Conservation (phyloP, 2,888 invertebrate species). For the Congeria kusceri region DNA sequence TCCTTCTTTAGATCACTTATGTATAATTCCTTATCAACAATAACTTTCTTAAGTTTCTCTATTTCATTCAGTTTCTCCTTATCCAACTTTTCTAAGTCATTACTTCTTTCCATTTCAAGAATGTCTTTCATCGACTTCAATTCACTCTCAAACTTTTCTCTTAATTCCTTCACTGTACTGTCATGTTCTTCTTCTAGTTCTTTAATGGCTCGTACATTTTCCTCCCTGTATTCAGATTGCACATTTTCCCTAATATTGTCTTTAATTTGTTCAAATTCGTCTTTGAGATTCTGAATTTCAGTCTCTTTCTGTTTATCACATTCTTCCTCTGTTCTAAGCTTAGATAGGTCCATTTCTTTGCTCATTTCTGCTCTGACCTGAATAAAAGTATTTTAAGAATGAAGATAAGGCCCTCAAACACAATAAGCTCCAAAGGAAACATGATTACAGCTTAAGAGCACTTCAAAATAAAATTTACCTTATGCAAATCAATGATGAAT, state of each 20-base stretch:
- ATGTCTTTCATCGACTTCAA: slow-evolving; percentile 55
- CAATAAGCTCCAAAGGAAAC: no score
- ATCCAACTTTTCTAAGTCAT: slow-evolving; percentile 57
- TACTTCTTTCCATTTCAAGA: slow-evolving; percentile 54
- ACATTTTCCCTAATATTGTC: slow-evolving; percentile 13
- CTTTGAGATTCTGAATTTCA: slow-evolving; percentile 45
- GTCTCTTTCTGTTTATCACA: slow-evolving; percentile 37
- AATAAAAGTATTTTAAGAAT: background rate
- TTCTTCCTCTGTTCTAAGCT: slow-evolving; percentile 40
- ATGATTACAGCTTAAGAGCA: no score
- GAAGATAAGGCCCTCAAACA: no score
- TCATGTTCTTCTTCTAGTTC: slow-evolving; percentile 27
- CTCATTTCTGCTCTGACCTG: slow-evolving; percentile 40
- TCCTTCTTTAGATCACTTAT: slow-evolving; percentile 34
- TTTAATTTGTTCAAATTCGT: slow-evolving; percentile 34
- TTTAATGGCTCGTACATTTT: slow-evolving; percentile 30
- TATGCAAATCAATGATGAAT: no score
- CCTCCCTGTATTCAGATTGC: slow-evolving; percentile 9
- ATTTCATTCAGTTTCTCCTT: slow-evolving; percentile 59
- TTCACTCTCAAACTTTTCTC: slow-evolving; percentile 54
- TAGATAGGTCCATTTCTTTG: slow-evolving; percentile 39
- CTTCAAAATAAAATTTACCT: no score
- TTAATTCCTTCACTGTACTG: slow-evolving; percentile 21
- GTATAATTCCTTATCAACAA: slow-evolving; percentile 47
- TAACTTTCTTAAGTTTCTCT: slow-evolving; percentile 54